Conservation (phyloP, 1,140 invertebrate species). For the Aphelenchoides fujianensis region DNA sequence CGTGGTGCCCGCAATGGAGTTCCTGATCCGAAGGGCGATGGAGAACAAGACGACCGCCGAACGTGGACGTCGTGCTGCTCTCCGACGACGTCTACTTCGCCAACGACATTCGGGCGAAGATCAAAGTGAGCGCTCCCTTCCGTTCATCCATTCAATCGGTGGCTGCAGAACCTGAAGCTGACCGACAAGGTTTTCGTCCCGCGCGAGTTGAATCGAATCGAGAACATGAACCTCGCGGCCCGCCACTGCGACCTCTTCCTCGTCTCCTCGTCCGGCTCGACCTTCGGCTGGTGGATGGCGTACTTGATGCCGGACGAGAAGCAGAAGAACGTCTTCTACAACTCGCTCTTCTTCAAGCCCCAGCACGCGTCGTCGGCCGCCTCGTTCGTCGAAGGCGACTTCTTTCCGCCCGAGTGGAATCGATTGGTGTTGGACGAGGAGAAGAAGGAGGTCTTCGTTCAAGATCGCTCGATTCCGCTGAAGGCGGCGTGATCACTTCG, state of each 20-base stretch:
- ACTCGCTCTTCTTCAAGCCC: background rate
- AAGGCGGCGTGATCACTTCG: background rate
- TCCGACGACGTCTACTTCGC: background rate
- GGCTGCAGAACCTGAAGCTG: background rate
- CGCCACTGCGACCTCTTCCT: slow-evolving; percentile 1
- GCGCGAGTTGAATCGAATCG: background rate
- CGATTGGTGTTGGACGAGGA: background rate
- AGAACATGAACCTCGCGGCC: background rate
- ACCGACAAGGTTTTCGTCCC: background rate
- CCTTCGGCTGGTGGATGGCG: slow-evolving; percentile 12
- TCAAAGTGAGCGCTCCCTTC: background rate
- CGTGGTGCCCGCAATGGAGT: background rate
- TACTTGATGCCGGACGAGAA: slow-evolving; percentile 12
- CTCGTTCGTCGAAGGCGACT: background rate
- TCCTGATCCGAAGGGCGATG: background rate
- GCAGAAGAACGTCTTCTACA: slow-evolving; percentile 11
- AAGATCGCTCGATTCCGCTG: slow-evolving; percentile 1
- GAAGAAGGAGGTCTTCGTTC: background rate
- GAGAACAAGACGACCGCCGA: background rate
- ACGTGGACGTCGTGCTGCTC: background rate
- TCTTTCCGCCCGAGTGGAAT: slow-evolving; percentile 16
- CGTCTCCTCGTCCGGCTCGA: background rate
- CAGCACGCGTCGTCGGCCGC: background rate
- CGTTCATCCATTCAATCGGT: background rate
- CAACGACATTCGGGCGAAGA: background rate